phyloP scores from a whole-genome alignment of 2,113 vertebrate species.

The Morphnarchus princeps region DNA sequence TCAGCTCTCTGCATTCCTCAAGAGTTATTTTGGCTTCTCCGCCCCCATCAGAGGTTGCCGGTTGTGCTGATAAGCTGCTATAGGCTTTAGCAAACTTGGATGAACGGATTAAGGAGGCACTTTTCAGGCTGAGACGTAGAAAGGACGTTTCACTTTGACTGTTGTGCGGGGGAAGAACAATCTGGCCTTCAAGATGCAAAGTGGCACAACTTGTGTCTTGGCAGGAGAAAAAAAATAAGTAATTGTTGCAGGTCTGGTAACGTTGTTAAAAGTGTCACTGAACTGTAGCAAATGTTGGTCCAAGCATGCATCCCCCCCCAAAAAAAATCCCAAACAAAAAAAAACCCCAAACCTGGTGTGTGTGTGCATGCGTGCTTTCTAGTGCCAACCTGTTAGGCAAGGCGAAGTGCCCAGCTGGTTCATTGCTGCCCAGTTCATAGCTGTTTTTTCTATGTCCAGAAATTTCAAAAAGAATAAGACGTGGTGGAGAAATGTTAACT shows the following conservation, averaged over 20 bases:
- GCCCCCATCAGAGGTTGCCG: not conserved
- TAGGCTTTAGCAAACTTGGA: not conserved
- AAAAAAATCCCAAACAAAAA: too few relatives aligned
- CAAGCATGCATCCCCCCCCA: not conserved
- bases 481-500: not conserved
- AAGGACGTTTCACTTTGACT: fast-evolving
- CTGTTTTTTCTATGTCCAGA: too few relatives aligned
- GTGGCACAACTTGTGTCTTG: not conserved
- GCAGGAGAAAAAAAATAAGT: not conserved
- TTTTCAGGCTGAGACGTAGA: not conserved
- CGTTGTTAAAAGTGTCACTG: not conserved
- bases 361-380: fast-evolving
- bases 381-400: not conserved
- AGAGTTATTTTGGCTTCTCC: not conserved
- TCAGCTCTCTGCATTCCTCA: not conserved
- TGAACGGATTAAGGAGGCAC: not conserved
- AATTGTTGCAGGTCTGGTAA: not conserved
- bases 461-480: too few relatives aligned
- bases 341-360: not conserved
- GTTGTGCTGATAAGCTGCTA: fast-evolving
- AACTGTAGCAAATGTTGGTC: not conserved
- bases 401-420: too few relatives aligned
- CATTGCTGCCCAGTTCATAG: fast-evolving
- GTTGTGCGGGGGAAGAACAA: too few relatives aligned
- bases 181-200: too few relatives aligned